Conservation (phyloP, 2,113 vertebrate genomes). For the Callipepla squamata region DNA sequence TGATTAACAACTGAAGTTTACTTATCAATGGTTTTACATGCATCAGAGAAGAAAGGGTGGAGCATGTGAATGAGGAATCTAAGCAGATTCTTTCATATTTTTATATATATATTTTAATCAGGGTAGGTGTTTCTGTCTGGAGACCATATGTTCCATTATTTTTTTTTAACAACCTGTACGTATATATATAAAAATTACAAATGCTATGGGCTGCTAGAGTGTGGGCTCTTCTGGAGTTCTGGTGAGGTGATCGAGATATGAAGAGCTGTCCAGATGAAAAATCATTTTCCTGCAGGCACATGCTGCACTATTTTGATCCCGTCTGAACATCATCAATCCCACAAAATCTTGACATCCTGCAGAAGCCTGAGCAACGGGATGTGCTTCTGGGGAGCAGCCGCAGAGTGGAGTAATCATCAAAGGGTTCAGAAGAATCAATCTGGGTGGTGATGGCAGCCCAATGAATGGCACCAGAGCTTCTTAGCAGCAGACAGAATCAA, state of each 20-base stretch:
- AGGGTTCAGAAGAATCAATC: neutral
- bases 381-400: neutral
- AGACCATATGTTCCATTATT: neutral
- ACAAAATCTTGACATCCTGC: neutral
- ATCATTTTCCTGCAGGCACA: neutral
- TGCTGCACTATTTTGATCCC: neutral
- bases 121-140: conserved; percentile 49
- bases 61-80: neutral
- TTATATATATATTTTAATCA: conserved; percentile 21
- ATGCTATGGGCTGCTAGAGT: neutral
- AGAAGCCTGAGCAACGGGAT: neutral
- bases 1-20: conserved; percentile 24
- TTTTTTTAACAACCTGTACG: conserved; percentile 10
- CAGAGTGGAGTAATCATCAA: neutral
- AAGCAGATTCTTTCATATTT: neutral
- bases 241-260: neutral
- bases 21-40: neutral
- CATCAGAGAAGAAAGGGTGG: neutral
- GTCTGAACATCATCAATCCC: neutral
- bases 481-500: neutral
- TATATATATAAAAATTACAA: neutral
- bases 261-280: conserved; percentile 30
- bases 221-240: conserved; percentile 10
- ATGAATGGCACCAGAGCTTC: neutral
- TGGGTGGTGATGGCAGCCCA: neutral